A percentile compares a stretch with the other conserved stretches of the same genome.
phyloP scores from a whole-genome alignment of 2,888 invertebrate genomes.

The Chaitophorus viminalis region DNA sequence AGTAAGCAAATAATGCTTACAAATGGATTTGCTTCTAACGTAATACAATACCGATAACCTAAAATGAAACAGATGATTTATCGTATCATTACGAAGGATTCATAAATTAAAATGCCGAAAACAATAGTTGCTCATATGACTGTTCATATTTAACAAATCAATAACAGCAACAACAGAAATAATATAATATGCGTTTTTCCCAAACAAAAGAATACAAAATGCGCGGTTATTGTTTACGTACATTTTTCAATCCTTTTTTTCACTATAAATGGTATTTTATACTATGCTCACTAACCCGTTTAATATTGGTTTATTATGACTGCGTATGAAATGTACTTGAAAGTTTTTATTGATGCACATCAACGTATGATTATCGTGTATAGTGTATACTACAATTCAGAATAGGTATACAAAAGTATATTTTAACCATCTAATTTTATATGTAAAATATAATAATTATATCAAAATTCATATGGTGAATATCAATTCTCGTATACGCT shows the following conservation, averaged over 20 bases:
- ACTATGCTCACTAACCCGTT: too few species aligned
- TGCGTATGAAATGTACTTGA: too few species aligned
- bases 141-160: not conserved
- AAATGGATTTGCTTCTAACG: not conserved
- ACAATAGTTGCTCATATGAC: not conserved
- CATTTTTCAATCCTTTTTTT: not conserved
- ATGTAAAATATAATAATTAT: too few species aligned
- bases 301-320: too few species aligned
- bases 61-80: not conserved
- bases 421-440: too few species aligned
- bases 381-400: too few species aligned
- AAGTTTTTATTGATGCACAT: too few species aligned
- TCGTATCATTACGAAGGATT: not conserved
- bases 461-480: too few species aligned
- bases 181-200: not conserved
- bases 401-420: too few species aligned
- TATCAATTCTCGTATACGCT: too few species aligned
- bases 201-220: not conserved
- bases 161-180: not conserved
- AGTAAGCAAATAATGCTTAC: constrained; percentile 24
- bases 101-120: not conserved
- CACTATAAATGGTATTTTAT: too few species aligned
- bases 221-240: not conserved
- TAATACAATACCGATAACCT: not conserved
- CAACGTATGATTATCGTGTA: too few species aligned